Conservation (phyloP, 2,888 invertebrate species). For the Xestia ashworthii region DNA sequence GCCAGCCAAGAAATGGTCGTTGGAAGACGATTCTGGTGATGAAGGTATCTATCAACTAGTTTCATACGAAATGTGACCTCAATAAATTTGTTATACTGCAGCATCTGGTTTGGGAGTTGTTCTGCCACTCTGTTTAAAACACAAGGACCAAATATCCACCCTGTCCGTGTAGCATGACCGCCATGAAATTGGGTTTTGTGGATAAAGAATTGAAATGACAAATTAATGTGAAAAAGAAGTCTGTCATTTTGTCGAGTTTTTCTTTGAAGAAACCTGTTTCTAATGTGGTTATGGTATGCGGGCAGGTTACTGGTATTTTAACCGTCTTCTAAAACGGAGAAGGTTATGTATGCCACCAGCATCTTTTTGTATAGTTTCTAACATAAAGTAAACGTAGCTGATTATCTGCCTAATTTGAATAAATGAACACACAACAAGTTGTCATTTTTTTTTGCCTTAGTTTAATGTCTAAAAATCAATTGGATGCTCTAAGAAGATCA, state of each 20-base stretch:
- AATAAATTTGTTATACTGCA: neutral
- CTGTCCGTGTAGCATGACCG: no score
- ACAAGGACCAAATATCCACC: no score
- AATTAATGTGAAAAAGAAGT: no score
- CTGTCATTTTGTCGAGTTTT: no score
- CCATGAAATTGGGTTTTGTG: no score
- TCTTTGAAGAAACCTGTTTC: no score
- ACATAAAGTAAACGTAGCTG: no score
- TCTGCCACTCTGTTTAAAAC: no score
- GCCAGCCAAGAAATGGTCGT: conserved; percentile 96
- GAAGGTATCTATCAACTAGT: conserved; percentile 88
- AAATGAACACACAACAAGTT: neutral
- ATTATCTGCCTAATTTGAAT: neutral
- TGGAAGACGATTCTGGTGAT: conserved; percentile 99
- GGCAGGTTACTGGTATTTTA: neutral
- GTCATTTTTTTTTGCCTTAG: neutral
- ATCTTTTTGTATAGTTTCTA: neutral
- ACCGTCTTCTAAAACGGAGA: no score
- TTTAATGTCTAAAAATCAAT: neutral
- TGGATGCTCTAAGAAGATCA: neutral
- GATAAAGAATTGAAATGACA: no score
- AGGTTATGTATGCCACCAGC: no score
- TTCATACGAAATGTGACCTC: neutral
- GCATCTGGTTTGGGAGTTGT: neutral
- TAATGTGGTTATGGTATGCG: no score